Evolutionary conservation across 2,888 invertebrate genomes (phyloP).

Genomic region (Julus scanicus): DNA sequence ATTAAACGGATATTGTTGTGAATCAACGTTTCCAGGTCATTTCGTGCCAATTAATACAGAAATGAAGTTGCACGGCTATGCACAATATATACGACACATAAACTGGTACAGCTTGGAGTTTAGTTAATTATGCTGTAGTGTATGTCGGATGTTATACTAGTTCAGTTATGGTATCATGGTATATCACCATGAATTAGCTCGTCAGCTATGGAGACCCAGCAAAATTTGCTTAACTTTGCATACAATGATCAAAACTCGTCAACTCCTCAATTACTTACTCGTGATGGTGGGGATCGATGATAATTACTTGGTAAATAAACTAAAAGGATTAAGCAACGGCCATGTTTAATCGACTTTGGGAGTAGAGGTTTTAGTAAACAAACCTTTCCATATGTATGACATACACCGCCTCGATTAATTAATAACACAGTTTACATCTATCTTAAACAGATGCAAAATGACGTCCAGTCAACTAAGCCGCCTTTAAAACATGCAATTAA

Average conservation of each 20-base stretch:
- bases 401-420: background rate
- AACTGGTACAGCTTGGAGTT: background rate
- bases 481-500: background rate
- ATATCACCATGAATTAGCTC: background rate
- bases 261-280: background rate
- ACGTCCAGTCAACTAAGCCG: background rate
- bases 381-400: background rate
- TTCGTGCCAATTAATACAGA: background rate
- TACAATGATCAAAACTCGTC: background rate
- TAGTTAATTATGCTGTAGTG: background rate
- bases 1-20: background rate
- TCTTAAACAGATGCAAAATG: background rate
- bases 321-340: background rate
- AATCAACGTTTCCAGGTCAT: conserved; percentile 22
- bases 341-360: background rate
- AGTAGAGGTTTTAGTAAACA: background rate
- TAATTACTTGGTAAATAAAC: conserved; percentile 8
- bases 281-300: background rate
- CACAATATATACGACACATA: background rate
- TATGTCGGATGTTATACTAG: background rate
- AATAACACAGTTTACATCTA: background rate
- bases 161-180: background rate
- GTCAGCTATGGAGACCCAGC: background rate
- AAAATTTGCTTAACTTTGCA: background rate
- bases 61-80: background rate